These are phyloP conservation scores for Holacanthella duospinosa DNA, from an alignment of 2,888 invertebrate genomes.

Conservation along the genomic window DNA sequence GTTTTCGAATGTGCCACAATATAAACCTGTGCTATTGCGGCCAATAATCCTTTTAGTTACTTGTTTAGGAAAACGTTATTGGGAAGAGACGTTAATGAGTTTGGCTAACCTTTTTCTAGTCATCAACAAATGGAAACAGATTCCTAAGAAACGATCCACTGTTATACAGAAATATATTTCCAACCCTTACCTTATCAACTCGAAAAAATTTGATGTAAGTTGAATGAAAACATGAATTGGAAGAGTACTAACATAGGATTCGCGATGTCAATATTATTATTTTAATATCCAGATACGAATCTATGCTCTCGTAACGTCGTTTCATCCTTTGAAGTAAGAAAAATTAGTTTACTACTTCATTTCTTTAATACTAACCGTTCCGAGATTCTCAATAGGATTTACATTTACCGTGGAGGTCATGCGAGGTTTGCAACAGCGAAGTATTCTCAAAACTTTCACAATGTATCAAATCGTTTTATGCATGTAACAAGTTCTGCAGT, in stretches of 20 bases:
- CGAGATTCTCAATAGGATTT: constrained; percentile 55
- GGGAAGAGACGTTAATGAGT: no score
- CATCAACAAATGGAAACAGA: constrained; percentile 82
- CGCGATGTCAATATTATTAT: not conserved
- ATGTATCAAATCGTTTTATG: constrained; percentile 75
- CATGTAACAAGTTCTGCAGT: constrained; percentile 87
- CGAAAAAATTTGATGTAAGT: constrained; percentile 85
- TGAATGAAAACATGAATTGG: no score
- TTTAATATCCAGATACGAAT: constrained; percentile 51
- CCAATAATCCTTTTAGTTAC: no score
- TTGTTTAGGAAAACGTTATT: no score
- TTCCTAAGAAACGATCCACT: constrained; percentile 78
- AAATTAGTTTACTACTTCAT: not conserved
- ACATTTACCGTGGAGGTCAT: constrained; percentile 88
- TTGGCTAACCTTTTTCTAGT: no score
- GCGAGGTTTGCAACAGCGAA: constrained; percentile 93
- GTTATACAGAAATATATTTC: constrained; percentile 84
- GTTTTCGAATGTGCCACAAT: no score
- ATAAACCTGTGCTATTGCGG: no score
- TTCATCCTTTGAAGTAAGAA: constrained; percentile 62
- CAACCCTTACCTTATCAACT: constrained; percentile 76
- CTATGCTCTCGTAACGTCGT: constrained; percentile 88
- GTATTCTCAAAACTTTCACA: constrained; percentile 66
- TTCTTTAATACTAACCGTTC: not conserved
- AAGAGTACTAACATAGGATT: not conserved